Evolutionary conservation across 2,888 invertebrate species (phyloP), one percentile per base, ranked within the genome.

Genomic region (Onthophagus sagittarius): DNA sequence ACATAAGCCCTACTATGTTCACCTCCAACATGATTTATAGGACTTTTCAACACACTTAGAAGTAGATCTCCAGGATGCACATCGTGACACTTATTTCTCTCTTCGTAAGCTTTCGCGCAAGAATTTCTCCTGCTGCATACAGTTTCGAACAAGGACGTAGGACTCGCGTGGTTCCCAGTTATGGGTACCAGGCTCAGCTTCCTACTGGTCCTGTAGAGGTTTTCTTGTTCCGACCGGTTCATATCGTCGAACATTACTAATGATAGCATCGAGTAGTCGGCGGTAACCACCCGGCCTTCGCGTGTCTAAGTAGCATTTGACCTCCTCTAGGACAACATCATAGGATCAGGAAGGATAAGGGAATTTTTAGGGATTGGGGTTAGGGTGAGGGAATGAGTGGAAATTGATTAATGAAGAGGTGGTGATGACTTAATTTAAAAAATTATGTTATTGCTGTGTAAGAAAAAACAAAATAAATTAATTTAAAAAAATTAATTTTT

Each of bases 141-240:
- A 71, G 74, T 74, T 11, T 75, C 75, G 63, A 75, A 75, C 15
- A 79, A 73, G 39, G 39, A 53, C 72, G 77, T 77, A 31, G 79
- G 79, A 72, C 77, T 77, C 62, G 79, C 75, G 65, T 79, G 78
- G 71, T 78, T 79, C 13, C 80, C 76, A 69, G 80, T 78, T 70
- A 81, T 81, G 62, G 86, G 86, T 70, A 85, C 85, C 80, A 86
- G 80, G 79, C 85, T 87, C 75, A 90, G 85, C 81, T 89, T 89
- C 77, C 90, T 87, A 78, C 89, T 90, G 81, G 89, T 89, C 78
- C 90, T 85, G 81, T 88, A 90, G 78, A 90, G 84, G 79, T 86
- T 88, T 81, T 90, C 90, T 84, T 90, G 90, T 82, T 90, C 90
- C 76, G 88, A 89, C 75, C 90, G 87, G 85, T 90, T 90, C 90